Base-by-base conservation (phyloP, 2,888 invertebrate species). In the Synanthedon andrenaeformis region DNA sequence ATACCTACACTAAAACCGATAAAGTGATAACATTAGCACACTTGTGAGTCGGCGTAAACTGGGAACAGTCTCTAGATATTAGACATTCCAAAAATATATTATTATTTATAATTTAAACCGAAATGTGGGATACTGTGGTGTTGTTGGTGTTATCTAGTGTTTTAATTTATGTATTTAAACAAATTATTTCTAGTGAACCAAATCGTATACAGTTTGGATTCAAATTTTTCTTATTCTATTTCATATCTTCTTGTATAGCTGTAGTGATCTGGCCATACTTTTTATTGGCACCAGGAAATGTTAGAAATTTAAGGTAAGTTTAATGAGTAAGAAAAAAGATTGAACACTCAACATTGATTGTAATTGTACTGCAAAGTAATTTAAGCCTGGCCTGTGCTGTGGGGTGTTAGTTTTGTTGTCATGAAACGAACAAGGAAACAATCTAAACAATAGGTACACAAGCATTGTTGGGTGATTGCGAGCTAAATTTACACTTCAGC, bases 291-390 rank as follows among this genome's bases (percentile, higher is more conserved):
- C 81, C 82, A 2, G 76, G 61, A 59, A 71, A 74, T 62, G 78
- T 84, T 8, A 72, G 65, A 53, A 89, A 89, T 65, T 65, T 77
- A 14, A 72, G 71, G 88, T 88, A 67, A 82, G 85, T 84, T 50
- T 12, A 11, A 49, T 19, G 3, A 45, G 6, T 45, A 12, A 13
- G 3, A 45, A 13, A 45, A 45, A 35, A 10, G 8, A 23, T 5
- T 10, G 35, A 10, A 35, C 35, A 5, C 28, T 28, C 10, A 8
- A 35, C 5, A 23, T 23, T 23, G 5, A 23, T 5, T 23, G 23
- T 23, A 10, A 28, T 28, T 35, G 35, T 35, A 35, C 3, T 35
- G 3, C 35, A 35, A 35, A 10, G 35, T 35, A 35, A 35, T 35
- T 35, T 35, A 10, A 35, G 10, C 6, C 35, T 35, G 35, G 10